Conservation (phyloP, 2,113 vertebrate genomes). For the Esox niger region DNA sequence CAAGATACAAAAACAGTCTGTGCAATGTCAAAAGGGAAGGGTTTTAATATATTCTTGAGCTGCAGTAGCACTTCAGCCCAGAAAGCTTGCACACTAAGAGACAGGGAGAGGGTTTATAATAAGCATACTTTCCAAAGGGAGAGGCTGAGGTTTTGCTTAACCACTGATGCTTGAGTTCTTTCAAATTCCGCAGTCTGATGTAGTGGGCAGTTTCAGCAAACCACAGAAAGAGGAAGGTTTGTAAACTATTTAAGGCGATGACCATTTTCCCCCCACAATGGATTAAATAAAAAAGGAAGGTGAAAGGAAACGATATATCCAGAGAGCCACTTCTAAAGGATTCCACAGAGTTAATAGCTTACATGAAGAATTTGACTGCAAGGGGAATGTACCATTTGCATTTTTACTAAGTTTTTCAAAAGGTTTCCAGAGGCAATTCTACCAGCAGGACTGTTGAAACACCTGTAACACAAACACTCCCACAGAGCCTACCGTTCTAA, state of each 20-base stretch:
- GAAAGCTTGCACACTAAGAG: neutral
- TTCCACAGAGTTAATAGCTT: constrained; percentile 1
- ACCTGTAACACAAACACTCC: constrained; percentile 18
- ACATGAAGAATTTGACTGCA: constrained; percentile 32
- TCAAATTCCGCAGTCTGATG: constrained; percentile 31
- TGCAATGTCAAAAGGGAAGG: neutral
- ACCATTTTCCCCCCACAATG: constrained; percentile 34
- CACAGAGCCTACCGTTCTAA: constrained; percentile 35
- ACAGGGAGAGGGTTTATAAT: constrained; percentile 12
- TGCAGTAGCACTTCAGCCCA: neutral
- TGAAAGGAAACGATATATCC: neutral
- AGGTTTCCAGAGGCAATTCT: constrained; percentile 29
- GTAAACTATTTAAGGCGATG: constrained; percentile 56
- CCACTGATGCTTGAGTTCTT: constrained; percentile 22
- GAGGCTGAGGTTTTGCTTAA: constrained; percentile 44
- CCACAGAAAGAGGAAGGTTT: constrained; percentile 35
- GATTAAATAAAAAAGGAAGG: constrained; percentile 44
- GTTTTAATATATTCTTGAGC: neutral
- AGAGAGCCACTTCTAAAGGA: constrained; percentile 21
- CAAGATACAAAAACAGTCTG: neutral
- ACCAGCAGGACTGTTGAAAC: constrained; percentile 26
- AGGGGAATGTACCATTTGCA: constrained; percentile 32
- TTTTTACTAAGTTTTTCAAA: constrained; percentile 24
- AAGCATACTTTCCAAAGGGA: constrained; percentile 34
- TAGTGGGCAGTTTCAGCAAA: constrained; percentile 46